Evolutionary conservation across 2,113 vertebrate species (phyloP).

Genomic region (Sphaerodactylus townsendi): DNA sequence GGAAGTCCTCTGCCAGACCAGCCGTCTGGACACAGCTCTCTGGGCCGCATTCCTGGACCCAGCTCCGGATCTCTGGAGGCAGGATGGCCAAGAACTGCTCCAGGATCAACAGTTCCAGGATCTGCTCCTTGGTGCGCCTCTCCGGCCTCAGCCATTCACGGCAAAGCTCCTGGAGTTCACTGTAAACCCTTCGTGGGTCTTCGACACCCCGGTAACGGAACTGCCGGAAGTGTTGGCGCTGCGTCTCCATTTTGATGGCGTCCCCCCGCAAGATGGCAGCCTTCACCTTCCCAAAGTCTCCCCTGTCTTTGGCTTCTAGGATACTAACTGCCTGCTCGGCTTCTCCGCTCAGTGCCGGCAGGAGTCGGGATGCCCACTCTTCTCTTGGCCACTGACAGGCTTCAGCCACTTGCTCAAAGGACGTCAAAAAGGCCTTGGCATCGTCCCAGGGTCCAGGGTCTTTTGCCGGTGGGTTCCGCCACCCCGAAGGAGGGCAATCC

Average conservation of each 20-base stretch:
- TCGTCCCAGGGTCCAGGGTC: background rate
- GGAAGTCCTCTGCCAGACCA: background rate
- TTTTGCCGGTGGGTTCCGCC: background rate
- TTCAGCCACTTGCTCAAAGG: background rate
- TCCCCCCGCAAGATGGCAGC: background rate
- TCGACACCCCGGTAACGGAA: background rate
- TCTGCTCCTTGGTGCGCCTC: background rate
- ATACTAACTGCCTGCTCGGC: background rate
- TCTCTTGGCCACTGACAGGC: background rate
- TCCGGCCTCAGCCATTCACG: background rate
- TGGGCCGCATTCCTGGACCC: background rate
- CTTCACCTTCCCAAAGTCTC: background rate
- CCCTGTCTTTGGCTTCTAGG: background rate
- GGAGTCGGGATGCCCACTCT: background rate
- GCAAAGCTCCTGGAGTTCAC: background rate
- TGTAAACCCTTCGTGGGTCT: background rate
- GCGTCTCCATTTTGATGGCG: background rate
- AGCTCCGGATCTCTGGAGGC: background rate
- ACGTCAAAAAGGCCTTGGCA: background rate
- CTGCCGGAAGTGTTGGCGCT: constrained; percentile 2
- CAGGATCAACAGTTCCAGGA: constrained; percentile 11
- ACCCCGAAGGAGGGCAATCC: too few species aligned
- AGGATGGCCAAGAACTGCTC: constrained; percentile 4
- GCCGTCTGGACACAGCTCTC: background rate
- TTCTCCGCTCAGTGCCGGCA: too few species aligned